A percentile compares a stretch with the other conserved stretches of the same genome.
phyloP scores from a whole-genome alignment of 2,113 vertebrate species.

The Ahaetulla prasina region DNA sequence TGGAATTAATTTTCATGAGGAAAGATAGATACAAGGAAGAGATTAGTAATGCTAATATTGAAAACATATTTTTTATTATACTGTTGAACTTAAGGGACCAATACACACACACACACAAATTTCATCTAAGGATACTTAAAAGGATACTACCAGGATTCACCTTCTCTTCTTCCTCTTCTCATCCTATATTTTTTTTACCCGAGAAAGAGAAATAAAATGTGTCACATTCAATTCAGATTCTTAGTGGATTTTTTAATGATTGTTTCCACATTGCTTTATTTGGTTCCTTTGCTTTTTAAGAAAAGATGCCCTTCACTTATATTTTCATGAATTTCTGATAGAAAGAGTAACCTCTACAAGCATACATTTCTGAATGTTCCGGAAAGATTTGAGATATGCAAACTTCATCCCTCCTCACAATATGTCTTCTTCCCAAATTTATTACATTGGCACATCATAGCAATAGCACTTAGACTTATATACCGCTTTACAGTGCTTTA shows the following conservation, averaged over 20 bases:
- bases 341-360: not conserved
- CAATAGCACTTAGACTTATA: too few species aligned
- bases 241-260: not conserved
- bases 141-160: not conserved
- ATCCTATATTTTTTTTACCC: not conserved
- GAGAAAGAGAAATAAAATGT: not conserved
- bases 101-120: constrained; percentile 22
- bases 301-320: not conserved
- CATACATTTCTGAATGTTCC: not conserved
- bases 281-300: not conserved
- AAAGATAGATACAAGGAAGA: constrained; percentile 45
- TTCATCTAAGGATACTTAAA: constrained; percentile 11
- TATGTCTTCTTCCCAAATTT: not conserved
- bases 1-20: constrained; percentile 57
- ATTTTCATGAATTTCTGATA: not conserved
- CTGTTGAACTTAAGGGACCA: not conserved
- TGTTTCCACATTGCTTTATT: not conserved
- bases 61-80: constrained; percentile 31
- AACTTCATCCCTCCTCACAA: not conserved
- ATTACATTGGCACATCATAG: not conserved
- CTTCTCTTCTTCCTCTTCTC: too few species aligned
- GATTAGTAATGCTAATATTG: constrained; percentile 50
- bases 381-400: not conserved
- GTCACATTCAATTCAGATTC: not conserved
- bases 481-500: too few species aligned